Conservation (phyloP, 2,888 invertebrate genomes). For the Cenopis cana region DNA sequence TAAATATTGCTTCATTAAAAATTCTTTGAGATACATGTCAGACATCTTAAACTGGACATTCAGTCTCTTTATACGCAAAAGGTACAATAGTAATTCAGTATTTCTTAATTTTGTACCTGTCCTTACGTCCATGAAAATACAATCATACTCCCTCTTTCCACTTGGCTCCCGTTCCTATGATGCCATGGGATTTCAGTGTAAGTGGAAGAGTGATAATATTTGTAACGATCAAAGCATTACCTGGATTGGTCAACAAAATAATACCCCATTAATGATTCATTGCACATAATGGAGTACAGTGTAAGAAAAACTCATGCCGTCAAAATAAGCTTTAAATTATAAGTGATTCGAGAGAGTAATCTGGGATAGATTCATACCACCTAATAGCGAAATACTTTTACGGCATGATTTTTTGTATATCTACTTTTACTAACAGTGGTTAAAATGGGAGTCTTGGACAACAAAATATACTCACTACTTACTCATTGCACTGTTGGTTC, state of each 20-base stretch:
- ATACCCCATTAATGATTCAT: slow-evolving; percentile 7
- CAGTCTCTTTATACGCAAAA: slow-evolving; percentile 31
- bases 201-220: too few species aligned
- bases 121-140: slow-evolving; percentile 1
- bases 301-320: neutral
- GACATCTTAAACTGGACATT: slow-evolving; percentile 30
- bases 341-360: neutral
- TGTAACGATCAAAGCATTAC: neutral
- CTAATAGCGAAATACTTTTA: neutral
- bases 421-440: slow-evolving; percentile 8
- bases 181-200: too few species aligned
- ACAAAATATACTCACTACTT: slow-evolving; percentile 23
- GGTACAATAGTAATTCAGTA: slow-evolving; percentile 21
- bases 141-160: too few species aligned
- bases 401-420: neutral
- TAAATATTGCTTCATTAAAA: slow-evolving; percentile 52
- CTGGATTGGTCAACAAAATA: slow-evolving; percentile 22
- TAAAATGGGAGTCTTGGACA: neutral
- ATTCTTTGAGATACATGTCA: slow-evolving; percentile 40
- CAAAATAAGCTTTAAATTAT: neutral
- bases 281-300: neutral
- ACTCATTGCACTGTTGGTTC: slow-evolving; percentile 54
- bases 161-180: too few species aligned
- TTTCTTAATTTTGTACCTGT: slow-evolving; percentile 18
- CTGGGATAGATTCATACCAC: neutral